Percentiles rank a stretch among this genome's conserved stretches.
phyloP scores from a whole-genome alignment of 2,113 vertebrate genomes.

The Proterorhinus semilunaris region DNA sequence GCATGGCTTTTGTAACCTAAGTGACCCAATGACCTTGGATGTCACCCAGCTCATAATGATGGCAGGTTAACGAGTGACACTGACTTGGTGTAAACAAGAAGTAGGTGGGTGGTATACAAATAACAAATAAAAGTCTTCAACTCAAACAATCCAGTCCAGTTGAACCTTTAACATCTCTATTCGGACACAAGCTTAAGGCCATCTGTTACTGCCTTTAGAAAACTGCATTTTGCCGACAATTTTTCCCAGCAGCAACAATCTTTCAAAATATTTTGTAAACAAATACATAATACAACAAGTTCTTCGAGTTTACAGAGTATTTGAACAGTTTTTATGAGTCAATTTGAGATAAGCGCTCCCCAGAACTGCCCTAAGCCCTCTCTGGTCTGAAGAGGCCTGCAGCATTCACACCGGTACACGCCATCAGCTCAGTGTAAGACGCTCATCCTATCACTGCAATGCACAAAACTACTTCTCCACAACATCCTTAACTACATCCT shows the following conservation, averaged over 20 bases:
- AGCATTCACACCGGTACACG: conserved; percentile 23
- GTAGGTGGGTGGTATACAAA: too few relatives aligned
- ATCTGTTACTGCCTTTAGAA: too few relatives aligned
- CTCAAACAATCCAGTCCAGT: too few relatives aligned
- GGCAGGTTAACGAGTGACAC: too few relatives aligned
- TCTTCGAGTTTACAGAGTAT: not conserved
- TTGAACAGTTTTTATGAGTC: not conserved
- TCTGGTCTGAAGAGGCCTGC: conserved; percentile 18
- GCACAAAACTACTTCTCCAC: conserved; percentile 9
- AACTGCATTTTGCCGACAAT: too few relatives aligned
- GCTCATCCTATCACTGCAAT: conserved; percentile 28
- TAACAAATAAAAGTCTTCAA: too few relatives aligned
- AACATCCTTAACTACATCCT: conserved; percentile 31
- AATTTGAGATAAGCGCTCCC: conserved; percentile 22
- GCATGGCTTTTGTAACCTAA: too few relatives aligned
- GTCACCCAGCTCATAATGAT: too few relatives aligned
- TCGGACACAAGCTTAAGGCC: too few relatives aligned
- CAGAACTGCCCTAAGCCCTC: conserved; percentile 10
- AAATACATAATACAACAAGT: not conserved
- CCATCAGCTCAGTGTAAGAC: conserved; percentile 18
- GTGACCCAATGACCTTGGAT: too few relatives aligned
- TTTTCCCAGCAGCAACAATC: not conserved
- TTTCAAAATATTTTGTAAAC: not conserved
- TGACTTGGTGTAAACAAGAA: too few relatives aligned
- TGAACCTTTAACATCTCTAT: too few relatives aligned